Evolutionary conservation across 2,113 vertebrate genomes (phyloP).

Genomic region (Propithecus coquereli): DNA sequence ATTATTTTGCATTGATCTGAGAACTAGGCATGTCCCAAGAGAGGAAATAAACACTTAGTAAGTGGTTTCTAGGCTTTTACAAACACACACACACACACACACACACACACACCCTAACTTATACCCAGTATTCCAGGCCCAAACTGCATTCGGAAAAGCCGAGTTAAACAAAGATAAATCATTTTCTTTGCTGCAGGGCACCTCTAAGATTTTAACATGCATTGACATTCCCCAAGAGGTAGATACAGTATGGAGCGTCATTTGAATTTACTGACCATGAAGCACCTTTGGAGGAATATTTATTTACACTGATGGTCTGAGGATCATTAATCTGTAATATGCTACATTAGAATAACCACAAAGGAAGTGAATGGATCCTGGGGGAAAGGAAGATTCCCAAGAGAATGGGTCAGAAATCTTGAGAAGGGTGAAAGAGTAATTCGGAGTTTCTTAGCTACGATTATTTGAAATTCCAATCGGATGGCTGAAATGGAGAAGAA

Average conservation of each 20-base stretch:
- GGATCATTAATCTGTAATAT: not conserved
- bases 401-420: not conserved
- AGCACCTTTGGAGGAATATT: not conserved
- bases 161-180: not conserved
- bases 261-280: not conserved
- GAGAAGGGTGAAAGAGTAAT: not conserved
- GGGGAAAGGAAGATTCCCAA: not conserved
- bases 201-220: not conserved
- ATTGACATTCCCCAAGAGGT: not conserved
- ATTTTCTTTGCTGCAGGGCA: not conserved
- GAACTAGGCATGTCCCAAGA: not conserved
- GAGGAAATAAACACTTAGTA: not conserved
- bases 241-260: not conserved
- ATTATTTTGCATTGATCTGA: not conserved
- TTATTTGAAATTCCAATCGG: not conserved
- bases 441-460: not conserved
- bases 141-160: not conserved
- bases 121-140: not conserved
- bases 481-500: not conserved
- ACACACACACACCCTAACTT: not conserved
- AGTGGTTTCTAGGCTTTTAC: not conserved
- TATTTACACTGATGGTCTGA: not conserved
- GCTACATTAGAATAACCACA: not conserved
- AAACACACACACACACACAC: not conserved
- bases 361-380: not conserved